Base-by-base conservation (phyloP, 2,113 vertebrate species). In the Oceanodroma tethys region DNA sequence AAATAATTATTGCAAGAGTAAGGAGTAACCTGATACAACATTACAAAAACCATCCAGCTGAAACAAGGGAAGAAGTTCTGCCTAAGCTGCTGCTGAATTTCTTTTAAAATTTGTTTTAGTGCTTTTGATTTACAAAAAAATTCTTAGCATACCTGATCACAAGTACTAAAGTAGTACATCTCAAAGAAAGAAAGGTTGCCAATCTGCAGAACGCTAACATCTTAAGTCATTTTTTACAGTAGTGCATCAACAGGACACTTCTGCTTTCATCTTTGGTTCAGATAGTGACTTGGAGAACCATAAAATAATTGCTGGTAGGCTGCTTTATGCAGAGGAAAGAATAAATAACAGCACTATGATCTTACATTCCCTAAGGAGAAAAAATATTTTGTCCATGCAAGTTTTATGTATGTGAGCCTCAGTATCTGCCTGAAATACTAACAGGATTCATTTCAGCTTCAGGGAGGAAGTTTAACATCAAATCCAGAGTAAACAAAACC, bases 201-300 rank as follows among this genome's bases (percentile, higher is more conserved):
- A 10, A 1, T 74, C 72, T 78, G 23, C 34, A 79, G 56, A 82
- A 80, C 16, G 53, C 20, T 34, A 65, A 47, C 1, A 50, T 42
- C 59, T 53, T 50, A 66, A 79, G 34, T 72, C 1, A 47, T 79
- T 74, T 94, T 85, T 89, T 88, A n/a, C 19, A 47, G 40, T 42
- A 45, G 10, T 42, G 7, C 50, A 65, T 50, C 8, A 79, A 74
- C 26, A 72, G 48, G 15, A 62, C 25, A 68, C 9, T 73, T 79
- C 11, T 60, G 9, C 62, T 94, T 95, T 94, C 40, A 87, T 91
- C 84, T 94, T 74, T 52, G 71, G 9, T 91, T 87, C 62, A 70
- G 58, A 60, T 29, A 80, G 30, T 32, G 52, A 62, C 34, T 87
- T 91, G 52, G 13, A 88, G n/a, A 81, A 75, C 43, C 66, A 88